Evolutionary conservation across 2,113 vertebrate species (phyloP), one percentile per base, ranked within the genome.

Genomic region (Charadrius vociferus): DNA sequence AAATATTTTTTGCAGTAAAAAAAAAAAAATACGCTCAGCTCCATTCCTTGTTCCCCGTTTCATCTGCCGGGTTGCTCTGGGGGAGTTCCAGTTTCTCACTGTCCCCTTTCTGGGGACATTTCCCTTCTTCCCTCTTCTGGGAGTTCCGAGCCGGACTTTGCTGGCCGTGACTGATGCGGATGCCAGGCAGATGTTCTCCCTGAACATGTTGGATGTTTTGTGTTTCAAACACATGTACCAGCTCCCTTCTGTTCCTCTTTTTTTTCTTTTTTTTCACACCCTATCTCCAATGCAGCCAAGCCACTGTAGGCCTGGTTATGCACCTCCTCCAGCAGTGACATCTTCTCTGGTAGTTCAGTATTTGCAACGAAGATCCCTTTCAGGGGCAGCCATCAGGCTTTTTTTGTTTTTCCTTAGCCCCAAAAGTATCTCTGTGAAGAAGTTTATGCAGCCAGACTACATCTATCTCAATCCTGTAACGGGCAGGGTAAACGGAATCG

Each of bases 131-230:
- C 14, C 6, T 24, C 29, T 63, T 41, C 43, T 32, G 32, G 36
- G 23, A 37, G 1, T 39, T 39, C 23, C 10, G 41, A 67, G 36
- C 6, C 36, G 12, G 53, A 9, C 26, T 56, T 37, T 61, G 29
- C 18, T 55, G 45, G 41, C 36, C 45, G n/a, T 34, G 45, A 11
- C 7, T 0, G 1, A 4, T 41, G 56, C 19, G 16, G 23, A 13
- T 55, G 21, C 14, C 50, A 68, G 41, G 2, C 37, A 53, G 18
- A 37, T 30, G 7, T 27, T 90, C 23, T 65, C 20, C 41, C 18
- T 14, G 14, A 29, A n/a, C 1, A 0, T 8, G 9, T 14, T 3
- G 3, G 6, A 9, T 43, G 20, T 71, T 53, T 32, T 32, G 3
- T 34, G 30, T 59, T 70, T 34, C 55, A 50, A 55, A 56, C 23